Base-by-base conservation (phyloP, 1,140 invertebrate species). In the Anastrepha obliqua region DNA sequence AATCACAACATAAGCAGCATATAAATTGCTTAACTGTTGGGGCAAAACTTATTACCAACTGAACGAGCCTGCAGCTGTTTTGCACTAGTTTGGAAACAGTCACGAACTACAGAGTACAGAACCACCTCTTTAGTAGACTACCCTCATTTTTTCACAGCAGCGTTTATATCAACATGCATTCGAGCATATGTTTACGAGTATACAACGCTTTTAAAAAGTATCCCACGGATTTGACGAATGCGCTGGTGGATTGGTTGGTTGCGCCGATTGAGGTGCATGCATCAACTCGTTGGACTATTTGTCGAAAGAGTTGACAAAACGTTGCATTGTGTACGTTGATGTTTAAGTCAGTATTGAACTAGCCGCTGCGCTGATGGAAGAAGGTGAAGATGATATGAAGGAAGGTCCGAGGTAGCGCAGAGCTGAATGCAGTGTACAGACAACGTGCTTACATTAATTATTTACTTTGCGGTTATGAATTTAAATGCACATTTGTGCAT, bases 391-490 rank as follows among this genome's bases (percentile, higher is more conserved):
- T 65, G 42, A 39, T 13, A 39, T 39, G 13, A 39, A 8, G 67
- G 13, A 13, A 8, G 42, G 4, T 15, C 5, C 9, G 42, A 74
- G 39, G 67, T 6, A 74, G 42, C 39, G 67, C 0, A 55, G 51
- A 55, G 42, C 42, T 74, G 4, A 74, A 47, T 44, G 39, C 67
- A 67, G 7, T 15, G 64, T 0, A 67, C 20, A 8, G 64, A 42
- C 20, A 67, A 67, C 13, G 29, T 44, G 42, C 39, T 74, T 74
- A 74, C 39, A 74, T 74, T 74, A 74, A 74, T 74, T 74, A 74
- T 74, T 74, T 74, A 44, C 67, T 47, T 74, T 74, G 67, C 44
- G 67, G 67, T 74, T 74, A 44, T 74, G 67, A 47, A 74, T 74
- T 44, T 74, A 39, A 74, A 74, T 47, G 15, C 44, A 74, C 4